Percentiles rank a stretch among this genome's conserved stretches.
These are phyloP conservation scores for Hippopotamus amphibius DNA, from an alignment of 2,113 vertebrate species.

Conservation along the genomic window DNA sequence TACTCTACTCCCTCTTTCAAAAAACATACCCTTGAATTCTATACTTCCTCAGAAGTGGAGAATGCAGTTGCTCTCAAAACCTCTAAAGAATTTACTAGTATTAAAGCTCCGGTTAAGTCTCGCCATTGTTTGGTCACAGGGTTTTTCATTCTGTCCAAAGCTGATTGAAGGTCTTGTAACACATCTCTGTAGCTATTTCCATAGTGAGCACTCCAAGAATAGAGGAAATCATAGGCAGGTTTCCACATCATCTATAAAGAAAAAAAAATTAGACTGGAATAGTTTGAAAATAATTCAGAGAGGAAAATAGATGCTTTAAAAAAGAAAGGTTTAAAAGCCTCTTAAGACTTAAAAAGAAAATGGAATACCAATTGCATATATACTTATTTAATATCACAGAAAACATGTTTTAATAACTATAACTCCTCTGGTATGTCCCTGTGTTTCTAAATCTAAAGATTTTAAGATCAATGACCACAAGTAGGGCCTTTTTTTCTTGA, in stretches of 20 bases:
- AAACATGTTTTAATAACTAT: slow-evolving; percentile 7
- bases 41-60: slow-evolving; percentile 82
- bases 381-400: background rate
- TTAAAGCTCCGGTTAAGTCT: slow-evolving; percentile 94
- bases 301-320: background rate
- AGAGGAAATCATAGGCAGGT: slow-evolving; percentile 98
- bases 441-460: background rate
- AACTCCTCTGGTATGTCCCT: background rate
- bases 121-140: slow-evolving; percentile 96
- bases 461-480: background rate
- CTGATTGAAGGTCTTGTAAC: slow-evolving; percentile 95
- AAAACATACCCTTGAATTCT: background rate
- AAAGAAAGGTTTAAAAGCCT: background rate
- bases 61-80: slow-evolving; percentile 90
- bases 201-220: slow-evolving; percentile 93
- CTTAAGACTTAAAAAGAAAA: slow-evolving; percentile 12
- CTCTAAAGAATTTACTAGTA: slow-evolving; percentile 95
- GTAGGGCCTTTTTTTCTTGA: background rate
- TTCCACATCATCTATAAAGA: slow-evolving; percentile 96
- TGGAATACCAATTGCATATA: background rate
- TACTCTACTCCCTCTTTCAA: background rate
- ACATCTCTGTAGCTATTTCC: slow-evolving; percentile 93
- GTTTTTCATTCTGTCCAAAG: slow-evolving; percentile 97
- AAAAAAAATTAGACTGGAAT: background rate
- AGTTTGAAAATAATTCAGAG: background rate